These are phyloP conservation scores for Drosophila albomicans DNA, from an alignment of 1,140 invertebrate species.

Conservation along the genomic window DNA sequence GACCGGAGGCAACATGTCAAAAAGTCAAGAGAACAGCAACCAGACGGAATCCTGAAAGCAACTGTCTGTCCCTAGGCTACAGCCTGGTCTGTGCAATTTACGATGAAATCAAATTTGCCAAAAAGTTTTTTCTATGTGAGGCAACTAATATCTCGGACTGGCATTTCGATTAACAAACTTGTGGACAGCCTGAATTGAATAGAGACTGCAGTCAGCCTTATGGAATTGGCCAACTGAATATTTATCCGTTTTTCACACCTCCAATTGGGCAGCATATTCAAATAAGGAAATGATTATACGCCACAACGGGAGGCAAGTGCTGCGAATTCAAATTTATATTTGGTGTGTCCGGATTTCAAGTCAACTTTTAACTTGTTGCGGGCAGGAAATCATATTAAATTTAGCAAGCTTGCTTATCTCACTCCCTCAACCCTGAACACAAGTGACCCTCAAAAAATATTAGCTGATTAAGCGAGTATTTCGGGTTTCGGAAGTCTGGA, in stretches of 20 bases:
- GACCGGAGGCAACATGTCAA: conserved; percentile 35
- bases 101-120: conserved; percentile 76
- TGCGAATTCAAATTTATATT: conserved; percentile 14
- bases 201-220: neutral
- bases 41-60: conserved; percentile 31
- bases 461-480: no score
- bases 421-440: neutral
- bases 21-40: conserved; percentile 46
- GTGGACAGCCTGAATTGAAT: conserved; percentile 24
- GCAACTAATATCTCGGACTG: conserved; percentile 35
- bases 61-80: conserved; percentile 36
- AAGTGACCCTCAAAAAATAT: neutral
- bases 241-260: neutral
- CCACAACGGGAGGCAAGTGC: conserved; percentile 2
- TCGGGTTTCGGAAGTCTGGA: no score
- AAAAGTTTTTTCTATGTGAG: conserved; percentile 23
- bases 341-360: neutral
- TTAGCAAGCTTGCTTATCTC: neutral
- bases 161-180: conserved; percentile 39
- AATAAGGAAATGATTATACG: conserved; percentile 1
- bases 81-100: conserved; percentile 37
- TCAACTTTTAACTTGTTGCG: conserved; percentile 13
- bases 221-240: neutral
- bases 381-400: conserved; percentile 4
- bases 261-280: neutral